These are phyloP conservation scores for Adelognathus sp. DNA, from an alignment of 2,888 invertebrate species.

Conservation along the genomic window DNA sequence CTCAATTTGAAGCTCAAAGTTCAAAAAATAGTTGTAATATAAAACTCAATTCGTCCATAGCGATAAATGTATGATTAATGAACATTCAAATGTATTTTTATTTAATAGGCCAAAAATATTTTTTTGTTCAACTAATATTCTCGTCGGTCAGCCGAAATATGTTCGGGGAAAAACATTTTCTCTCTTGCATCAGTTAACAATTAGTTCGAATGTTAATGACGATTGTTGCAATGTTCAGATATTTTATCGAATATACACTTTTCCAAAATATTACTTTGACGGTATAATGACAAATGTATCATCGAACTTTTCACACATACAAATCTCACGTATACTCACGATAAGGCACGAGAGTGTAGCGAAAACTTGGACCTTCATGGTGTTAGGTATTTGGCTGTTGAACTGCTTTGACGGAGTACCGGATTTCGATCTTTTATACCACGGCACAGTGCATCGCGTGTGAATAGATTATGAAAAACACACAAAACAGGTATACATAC, in stretches of 20 bases:
- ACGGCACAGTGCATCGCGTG: neutral
- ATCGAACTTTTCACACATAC: neutral
- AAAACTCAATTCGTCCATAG: too few species aligned
- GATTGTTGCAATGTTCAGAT: too few species aligned
- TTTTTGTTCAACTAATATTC: too few species aligned
- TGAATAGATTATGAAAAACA: neutral
- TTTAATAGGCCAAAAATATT: too few species aligned
- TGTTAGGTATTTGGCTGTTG: neutral
- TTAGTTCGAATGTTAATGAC: too few species aligned
- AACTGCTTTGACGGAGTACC: neutral
- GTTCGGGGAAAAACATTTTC: too few species aligned
- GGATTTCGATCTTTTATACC: conserved; percentile 31
- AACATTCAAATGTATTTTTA: too few species aligned
- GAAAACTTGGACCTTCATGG: conserved; percentile 32
- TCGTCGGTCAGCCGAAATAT: too few species aligned
- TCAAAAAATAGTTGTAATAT: too few species aligned
- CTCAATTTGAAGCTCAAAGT: too few species aligned
- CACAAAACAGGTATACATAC: neutral
- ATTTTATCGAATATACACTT: neutral
- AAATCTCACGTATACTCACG: conserved; percentile 30
- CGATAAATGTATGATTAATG: too few species aligned
- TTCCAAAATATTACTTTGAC: neutral
- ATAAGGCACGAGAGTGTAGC: conserved; percentile 26
- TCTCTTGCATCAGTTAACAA: too few species aligned
- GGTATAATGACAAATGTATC: neutral